Evolutionary conservation across 2,113 vertebrate species (phyloP), one percentile per base, ranked within the genome.

Genomic region (Xenopus laevis): DNA sequence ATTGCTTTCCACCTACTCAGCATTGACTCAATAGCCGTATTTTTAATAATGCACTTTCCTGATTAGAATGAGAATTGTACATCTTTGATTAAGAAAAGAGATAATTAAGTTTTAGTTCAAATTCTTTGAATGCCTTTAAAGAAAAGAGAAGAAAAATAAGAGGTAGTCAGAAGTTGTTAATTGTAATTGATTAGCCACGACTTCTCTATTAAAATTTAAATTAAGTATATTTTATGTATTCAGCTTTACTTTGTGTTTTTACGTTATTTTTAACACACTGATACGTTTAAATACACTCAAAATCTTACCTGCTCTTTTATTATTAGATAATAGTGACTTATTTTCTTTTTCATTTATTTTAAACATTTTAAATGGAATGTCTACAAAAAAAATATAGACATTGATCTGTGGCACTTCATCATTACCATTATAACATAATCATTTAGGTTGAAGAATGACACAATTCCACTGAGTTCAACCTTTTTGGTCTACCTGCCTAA

Each of bases 31-130:
- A 8, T 33, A 62, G 27, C 15, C 13, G 13, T 62, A 40, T 71
- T 71, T 69, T 60, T 64, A 72, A 64, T 64, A 72, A 33, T 27
- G 46, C 62, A 47, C 27, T 72, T 52, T 63, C 60, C 23, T 72
- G 23, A 63, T 72, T 52, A 64, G 30, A 63, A 60, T 61, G 30
- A 52, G 46, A 47, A 52, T 64, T 64, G 15, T 55, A 55, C 17
- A n/a, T n/a, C 53, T n/a, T 16, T 55, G 61, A 61, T 63, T 53
- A 60, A 72, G n/a, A 7, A 30, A 30, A n/a, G 33, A 60, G 71
- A 64, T 72, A 72, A 72, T 72, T 72, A 72, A 40, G 61, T 64
- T 72, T 57, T 65, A 20, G 47, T 47, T 65, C 45, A 72, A 72
- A 62, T 55, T 62, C 40, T 53, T 65, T 23, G 64, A 72, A 44